These are phyloP conservation scores for Chaunax sp. DNA, from an alignment of 2,797 vertebrate genomes.

Conservation along the genomic window DNA sequence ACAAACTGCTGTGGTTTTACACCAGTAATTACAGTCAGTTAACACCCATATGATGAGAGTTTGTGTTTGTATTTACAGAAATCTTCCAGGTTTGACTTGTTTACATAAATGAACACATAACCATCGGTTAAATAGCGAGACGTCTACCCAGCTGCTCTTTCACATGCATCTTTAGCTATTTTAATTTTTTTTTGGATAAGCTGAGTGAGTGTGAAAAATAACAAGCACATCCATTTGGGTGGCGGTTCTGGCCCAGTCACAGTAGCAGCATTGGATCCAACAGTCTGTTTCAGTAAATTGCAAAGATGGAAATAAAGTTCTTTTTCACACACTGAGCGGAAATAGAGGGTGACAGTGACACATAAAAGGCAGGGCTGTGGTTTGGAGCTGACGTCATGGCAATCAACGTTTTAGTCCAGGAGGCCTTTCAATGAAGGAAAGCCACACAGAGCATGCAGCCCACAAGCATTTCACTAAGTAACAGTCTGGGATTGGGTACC, in stretches of 20 bases:
- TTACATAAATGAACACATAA: conserved; percentile 27
- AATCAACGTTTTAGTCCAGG: conserved; percentile 67
- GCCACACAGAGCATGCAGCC: conserved; percentile 64
- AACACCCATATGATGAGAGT: conserved; percentile 65
- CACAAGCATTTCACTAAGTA: conserved; percentile 70
- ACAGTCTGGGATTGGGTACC: conserved; percentile 55
- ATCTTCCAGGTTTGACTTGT: conserved; percentile 44
- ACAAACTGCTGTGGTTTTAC: conserved; percentile 68
- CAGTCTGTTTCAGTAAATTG: conserved; percentile 42
- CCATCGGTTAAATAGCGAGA: conserved; percentile 10
- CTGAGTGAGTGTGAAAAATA: conserved; percentile 35
- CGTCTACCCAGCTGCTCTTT: conserved; percentile 7
- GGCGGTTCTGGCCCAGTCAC: conserved; percentile 55
- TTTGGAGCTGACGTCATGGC: conserved; percentile 77
- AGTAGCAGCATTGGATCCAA: conserved; percentile 62
- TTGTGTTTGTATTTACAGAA: conserved; percentile 65
- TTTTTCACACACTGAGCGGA: conserved; percentile 73
- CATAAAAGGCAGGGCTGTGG: conserved; percentile 75
- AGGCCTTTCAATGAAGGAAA: conserved; percentile 60
- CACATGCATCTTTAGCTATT: conserved; percentile 5
- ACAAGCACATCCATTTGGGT: conserved; percentile 40
- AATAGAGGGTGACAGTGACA: conserved; percentile 77
- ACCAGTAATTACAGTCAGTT: conserved; percentile 71
- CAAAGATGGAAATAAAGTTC: conserved; percentile 69
- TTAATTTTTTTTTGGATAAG: conserved; percentile 10